Evolutionary conservation across 2,888 invertebrate species (phyloP).

Genomic region (Barypeithes pellucidus): DNA sequence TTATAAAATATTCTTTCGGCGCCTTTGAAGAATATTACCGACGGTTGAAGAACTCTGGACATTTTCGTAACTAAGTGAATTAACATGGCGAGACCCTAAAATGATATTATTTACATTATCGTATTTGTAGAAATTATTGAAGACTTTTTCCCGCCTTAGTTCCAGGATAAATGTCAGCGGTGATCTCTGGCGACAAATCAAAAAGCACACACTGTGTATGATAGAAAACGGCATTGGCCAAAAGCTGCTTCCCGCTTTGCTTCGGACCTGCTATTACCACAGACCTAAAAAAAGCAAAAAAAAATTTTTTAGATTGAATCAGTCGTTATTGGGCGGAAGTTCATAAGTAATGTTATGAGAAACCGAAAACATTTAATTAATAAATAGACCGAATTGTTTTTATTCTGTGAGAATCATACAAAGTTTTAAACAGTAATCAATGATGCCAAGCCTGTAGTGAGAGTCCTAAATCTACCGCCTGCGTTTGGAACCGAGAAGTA

Average conservation of each 20-base stretch:
- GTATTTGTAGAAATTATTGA: neutral
- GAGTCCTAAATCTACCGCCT: too few relatives aligned
- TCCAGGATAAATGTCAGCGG: conserved; percentile 80
- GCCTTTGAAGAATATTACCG: conserved; percentile 80
- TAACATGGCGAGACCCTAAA: conserved; percentile 76
- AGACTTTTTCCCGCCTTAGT: conserved; percentile 69
- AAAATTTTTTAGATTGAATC: neutral
- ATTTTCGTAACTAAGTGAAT: conserved; percentile 80
- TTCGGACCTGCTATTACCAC: conserved; percentile 82
- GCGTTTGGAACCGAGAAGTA: too few relatives aligned
- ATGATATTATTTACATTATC: neutral
- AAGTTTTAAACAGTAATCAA: too few relatives aligned
- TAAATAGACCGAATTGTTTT: too few relatives aligned
- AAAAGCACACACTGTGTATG: conserved; percentile 84
- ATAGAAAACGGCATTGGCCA: conserved; percentile 83
- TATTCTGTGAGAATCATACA: too few relatives aligned
- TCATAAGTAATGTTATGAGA: neutral
- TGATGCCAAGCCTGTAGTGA: too few relatives aligned
- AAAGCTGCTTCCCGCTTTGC: conserved; percentile 80
- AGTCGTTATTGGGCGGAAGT: too few relatives aligned
- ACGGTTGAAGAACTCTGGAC: conserved; percentile 79
- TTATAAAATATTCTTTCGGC: conserved; percentile 82
- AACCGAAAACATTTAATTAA: too few relatives aligned
- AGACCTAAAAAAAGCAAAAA: conserved; percentile 64
- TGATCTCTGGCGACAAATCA: conserved; percentile 81